These are phyloP conservation scores for Aporrectodea caliginosa DNA, from an alignment of 1,140 invertebrate species.

Conservation along the genomic window DNA sequence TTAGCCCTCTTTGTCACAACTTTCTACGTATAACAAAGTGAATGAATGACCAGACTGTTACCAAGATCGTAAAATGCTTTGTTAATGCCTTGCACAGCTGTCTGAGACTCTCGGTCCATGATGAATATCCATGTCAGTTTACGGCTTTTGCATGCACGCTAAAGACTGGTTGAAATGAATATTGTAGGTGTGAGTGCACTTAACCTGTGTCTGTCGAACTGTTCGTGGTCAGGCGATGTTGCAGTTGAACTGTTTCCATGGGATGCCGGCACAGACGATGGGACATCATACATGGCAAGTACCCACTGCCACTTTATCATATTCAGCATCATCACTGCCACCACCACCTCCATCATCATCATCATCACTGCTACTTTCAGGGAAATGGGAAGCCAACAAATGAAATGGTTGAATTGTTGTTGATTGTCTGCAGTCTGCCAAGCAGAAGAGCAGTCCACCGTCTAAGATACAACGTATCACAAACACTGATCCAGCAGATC, in stretches of 20 bases:
- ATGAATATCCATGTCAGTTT: too few relatives aligned
- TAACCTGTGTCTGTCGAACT: conserved; percentile 82
- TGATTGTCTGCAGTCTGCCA: conserved; percentile 67
- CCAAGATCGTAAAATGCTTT: too few relatives aligned
- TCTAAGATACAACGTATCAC: conserved; percentile 86
- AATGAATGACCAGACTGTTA: too few relatives aligned
- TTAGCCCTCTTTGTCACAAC: too few relatives aligned
- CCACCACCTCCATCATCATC: neutral
- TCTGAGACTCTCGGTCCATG: too few relatives aligned
- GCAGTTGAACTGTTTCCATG: conserved; percentile 84
- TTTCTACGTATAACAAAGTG: too few relatives aligned
- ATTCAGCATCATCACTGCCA: too few relatives aligned
- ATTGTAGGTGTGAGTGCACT: conserved; percentile 73
- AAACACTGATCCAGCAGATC: conserved; percentile 78
- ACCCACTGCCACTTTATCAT: too few relatives aligned
- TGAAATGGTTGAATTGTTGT: too few relatives aligned
- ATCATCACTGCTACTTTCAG: neutral
- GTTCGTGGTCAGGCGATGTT: conserved; percentile 76
- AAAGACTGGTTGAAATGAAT: too few relatives aligned
- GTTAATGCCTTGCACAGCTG: too few relatives aligned
- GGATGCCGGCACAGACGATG: conserved; percentile 91
- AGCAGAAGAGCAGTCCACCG: conserved; percentile 76
- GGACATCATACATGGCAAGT: conserved; percentile 82
- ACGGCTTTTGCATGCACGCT: too few relatives aligned
- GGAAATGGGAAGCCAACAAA: neutral